Percentiles rank a stretch among this genome's conserved stretches.
Conservation (phyloP, 2,113 vertebrate genomes). For the Dryoscopus gambensis region DNA sequence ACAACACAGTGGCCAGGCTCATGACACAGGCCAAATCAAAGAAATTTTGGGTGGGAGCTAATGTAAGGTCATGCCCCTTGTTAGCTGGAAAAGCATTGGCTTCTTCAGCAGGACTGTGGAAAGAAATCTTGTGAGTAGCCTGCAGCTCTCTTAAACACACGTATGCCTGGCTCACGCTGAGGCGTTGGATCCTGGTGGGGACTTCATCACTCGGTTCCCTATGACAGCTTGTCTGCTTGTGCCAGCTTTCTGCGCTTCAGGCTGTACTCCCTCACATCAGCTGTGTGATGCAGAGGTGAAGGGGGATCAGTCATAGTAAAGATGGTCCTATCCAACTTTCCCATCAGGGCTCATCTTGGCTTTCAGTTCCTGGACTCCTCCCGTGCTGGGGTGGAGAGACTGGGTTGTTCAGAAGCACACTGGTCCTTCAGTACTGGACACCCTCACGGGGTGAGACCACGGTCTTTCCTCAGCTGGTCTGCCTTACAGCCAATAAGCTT, state of each 20-base stretch:
- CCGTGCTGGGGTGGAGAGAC: neutral
- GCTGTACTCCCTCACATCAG: neutral
- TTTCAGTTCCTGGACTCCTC: neutral
- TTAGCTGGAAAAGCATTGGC: neutral
- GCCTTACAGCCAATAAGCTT: neutral
- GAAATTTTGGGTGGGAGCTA: neutral
- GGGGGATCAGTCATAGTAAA: neutral
- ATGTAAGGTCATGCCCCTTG: neutral
- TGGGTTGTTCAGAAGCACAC: neutral
- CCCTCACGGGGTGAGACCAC: neutral
- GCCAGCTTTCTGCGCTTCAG: neutral
- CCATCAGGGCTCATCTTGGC: neutral
- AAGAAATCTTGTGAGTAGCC: neutral
- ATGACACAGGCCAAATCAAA: neutral
- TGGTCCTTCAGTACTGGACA: neutral
- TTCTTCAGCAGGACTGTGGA: neutral
- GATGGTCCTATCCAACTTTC: neutral
- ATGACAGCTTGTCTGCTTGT: neutral
- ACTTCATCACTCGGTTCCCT: neutral
- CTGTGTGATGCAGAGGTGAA: neutral
- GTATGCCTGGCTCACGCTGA: neutral
- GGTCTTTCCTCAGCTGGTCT: neutral
- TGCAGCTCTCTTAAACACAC: fast-evolving
- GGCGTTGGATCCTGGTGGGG: neutral
- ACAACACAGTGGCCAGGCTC: neutral